A percentile compares a stretch with the other conserved stretches of the same genome.
These are phyloP conservation scores for Mamestra brassicae DNA, from an alignment of 2,888 invertebrate species.

Conservation along the genomic window DNA sequence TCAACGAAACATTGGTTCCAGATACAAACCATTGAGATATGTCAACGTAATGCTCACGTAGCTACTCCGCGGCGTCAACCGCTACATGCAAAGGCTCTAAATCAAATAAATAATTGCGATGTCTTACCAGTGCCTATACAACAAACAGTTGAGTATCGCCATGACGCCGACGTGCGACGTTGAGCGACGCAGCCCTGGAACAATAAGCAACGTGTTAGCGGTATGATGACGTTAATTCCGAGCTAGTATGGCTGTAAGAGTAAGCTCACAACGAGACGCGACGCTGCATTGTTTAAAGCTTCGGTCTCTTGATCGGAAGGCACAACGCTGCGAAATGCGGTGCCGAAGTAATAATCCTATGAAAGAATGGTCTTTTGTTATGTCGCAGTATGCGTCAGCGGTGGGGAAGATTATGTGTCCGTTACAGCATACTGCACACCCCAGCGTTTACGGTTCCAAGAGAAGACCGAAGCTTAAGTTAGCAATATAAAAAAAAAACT, in stretches of 20 bases:
- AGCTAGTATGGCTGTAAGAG: slow-evolving; percentile 6
- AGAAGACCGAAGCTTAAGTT: not conserved
- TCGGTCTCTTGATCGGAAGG: not conserved
- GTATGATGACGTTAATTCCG: not conserved
- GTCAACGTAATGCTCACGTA: not conserved
- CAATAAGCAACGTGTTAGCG: slow-evolving; percentile 55
- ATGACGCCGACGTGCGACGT: slow-evolving; percentile 75
- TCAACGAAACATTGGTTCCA: not conserved
- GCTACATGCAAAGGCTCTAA: not conserved
- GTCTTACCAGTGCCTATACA: slow-evolving; percentile 81
- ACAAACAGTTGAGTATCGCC: slow-evolving; percentile 78
- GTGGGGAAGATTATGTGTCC: too few relatives aligned
- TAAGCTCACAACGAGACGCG: not conserved
- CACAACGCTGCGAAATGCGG: not conserved
- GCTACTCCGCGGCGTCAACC: not conserved
- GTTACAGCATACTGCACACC: not conserved
- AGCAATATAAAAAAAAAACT: not conserved
- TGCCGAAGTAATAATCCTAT: too few relatives aligned
- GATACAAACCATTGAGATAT: not conserved
- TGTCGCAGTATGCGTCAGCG: not conserved
- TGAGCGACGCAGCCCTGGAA: slow-evolving; percentile 78
- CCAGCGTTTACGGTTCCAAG: not conserved
- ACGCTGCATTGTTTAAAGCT: not conserved
- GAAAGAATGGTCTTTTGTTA: too few relatives aligned
- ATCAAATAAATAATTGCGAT: not conserved